Base-by-base conservation (phyloP, 1,140 invertebrate genomes). In the Aleiodes sp. region DNA sequence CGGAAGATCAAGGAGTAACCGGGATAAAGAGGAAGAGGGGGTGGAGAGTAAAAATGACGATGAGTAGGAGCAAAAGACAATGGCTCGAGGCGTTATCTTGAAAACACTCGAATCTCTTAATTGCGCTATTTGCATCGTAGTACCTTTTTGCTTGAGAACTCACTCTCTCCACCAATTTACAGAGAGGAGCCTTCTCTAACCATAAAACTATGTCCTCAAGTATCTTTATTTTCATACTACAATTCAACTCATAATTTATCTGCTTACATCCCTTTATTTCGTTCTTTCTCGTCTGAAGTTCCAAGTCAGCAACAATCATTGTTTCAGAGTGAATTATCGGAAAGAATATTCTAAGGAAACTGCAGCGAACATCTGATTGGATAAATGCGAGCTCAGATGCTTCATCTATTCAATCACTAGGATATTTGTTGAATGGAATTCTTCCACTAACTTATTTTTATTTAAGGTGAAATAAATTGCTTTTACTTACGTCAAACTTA, bases 41-140 rank as follows among this genome's bases (percentile, higher is more conserved):
- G 26, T 56, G 21, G 52, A 37, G 3, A 16, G 9, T 26, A 10
- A 24, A 52, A 31, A 52, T 1, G 37, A 7, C 4, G 4, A 19
- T 24, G 39, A 33, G 35, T 24, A 26, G n/a, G 26, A 31, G 60
- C 24, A 31, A 65, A 35, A 66, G 56, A 66, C 65, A 26, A 59
- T 33, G 28, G 67, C 4, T 19, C 21, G n/a, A 31, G 64, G 68
- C 69, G 73, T 76, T 78, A 80, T 76, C 75, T 77, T 31, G 68
- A 64, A 66, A 67, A 73, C 71, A 74, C 70, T 74, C 72, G 64
- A 73, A 73, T 73, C 65, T 78, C 73, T 76, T 78, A 79, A 80
- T 80, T 79, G 72, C 75, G 66, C 75, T 76, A 75, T 76, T 72
- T 75, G 75, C 70, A 73, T 70, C 39, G 64, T 63, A 24, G 52